Percentiles rank a stretch among this genome's conserved stretches.
Conservation (phyloP, 2,113 vertebrate species). For the Haplotaxodon microlepis region DNA sequence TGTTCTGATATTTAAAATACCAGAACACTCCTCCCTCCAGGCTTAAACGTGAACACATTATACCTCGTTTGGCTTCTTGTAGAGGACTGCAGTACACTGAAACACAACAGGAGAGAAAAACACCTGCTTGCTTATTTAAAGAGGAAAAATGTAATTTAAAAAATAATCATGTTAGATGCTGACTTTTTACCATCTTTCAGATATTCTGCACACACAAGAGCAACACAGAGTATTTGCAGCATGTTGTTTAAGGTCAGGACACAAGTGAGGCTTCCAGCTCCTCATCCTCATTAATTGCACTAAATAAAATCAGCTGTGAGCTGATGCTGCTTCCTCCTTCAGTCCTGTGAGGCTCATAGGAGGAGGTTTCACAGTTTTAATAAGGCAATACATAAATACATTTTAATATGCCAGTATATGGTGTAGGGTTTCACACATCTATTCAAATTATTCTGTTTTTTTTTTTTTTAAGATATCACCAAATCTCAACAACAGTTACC, state of each 20-base stretch:
- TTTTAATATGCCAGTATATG: neutral
- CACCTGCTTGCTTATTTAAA: neutral
- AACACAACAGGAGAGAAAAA: neutral
- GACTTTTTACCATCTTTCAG: neutral
- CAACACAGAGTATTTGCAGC: neutral
- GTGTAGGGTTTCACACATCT: neutral
- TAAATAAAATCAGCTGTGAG: slow-evolving; percentile 20
- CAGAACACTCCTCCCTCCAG: neutral
- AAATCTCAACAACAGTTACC: neutral
- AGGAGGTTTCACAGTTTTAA: neutral
- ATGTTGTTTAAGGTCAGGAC: neutral
- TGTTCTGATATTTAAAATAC: neutral
- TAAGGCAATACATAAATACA: neutral
- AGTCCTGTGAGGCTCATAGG: neutral
- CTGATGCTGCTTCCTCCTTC: neutral
- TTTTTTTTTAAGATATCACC: neutral
- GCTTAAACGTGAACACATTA: accelerated
- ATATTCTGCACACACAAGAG: neutral
- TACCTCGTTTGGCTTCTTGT: neutral
- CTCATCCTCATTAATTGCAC: neutral
- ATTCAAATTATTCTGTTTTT: neutral
- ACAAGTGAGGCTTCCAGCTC: neutral
- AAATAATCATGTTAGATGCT: accelerated
- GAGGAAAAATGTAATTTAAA: neutral
- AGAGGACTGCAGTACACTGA: neutral